Evolutionary conservation across 2,888 invertebrate species (phyloP).

Genomic region (Cartodere bifasciata): DNA sequence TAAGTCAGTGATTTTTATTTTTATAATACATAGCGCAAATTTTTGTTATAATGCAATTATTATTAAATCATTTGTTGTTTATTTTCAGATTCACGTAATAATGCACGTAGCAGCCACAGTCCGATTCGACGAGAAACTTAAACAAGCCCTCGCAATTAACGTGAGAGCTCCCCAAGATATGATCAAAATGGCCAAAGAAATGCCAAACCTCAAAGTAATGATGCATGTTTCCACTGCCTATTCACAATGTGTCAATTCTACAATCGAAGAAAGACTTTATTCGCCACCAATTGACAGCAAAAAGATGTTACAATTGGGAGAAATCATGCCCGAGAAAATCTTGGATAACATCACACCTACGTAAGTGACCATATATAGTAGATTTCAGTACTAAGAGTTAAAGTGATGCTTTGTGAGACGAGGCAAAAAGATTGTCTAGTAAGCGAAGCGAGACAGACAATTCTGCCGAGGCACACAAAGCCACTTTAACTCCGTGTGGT

Average conservation of each 20-base stretch:
- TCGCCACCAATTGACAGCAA: slow-evolving; percentile 39
- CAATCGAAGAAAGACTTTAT: slow-evolving; percentile 44
- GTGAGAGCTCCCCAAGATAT: slow-evolving; percentile 8
- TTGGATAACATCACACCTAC: slow-evolving; percentile 41
- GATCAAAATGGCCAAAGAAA: slow-evolving; percentile 45
- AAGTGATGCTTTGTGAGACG: too few relatives aligned
- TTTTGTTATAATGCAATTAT: not conserved
- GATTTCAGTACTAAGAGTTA: too few relatives aligned
- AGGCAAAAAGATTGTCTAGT: too few relatives aligned
- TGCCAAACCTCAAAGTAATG: slow-evolving; percentile 46
- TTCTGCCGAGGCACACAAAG: too few relatives aligned
- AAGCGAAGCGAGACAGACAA: too few relatives aligned
- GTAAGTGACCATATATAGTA: too few relatives aligned
- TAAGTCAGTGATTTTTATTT: too few relatives aligned
- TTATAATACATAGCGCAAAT: too few relatives aligned
- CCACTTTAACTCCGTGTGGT: too few relatives aligned
- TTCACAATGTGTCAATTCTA: slow-evolving; percentile 35
- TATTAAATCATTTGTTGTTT: not conserved
- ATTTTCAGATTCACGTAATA: slow-evolving; percentile 7
- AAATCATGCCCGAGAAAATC: slow-evolving; percentile 39
- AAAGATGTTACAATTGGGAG: slow-evolving; percentile 38
- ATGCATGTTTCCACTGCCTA: slow-evolving; percentile 49
- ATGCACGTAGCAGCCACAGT: slow-evolving; percentile 12
- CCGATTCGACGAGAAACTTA: slow-evolving; percentile 11
- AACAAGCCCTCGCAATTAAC: slow-evolving; percentile 8